phyloP scores from a whole-genome alignment of 2,113 vertebrate genomes.

The Heliornis fulica region DNA sequence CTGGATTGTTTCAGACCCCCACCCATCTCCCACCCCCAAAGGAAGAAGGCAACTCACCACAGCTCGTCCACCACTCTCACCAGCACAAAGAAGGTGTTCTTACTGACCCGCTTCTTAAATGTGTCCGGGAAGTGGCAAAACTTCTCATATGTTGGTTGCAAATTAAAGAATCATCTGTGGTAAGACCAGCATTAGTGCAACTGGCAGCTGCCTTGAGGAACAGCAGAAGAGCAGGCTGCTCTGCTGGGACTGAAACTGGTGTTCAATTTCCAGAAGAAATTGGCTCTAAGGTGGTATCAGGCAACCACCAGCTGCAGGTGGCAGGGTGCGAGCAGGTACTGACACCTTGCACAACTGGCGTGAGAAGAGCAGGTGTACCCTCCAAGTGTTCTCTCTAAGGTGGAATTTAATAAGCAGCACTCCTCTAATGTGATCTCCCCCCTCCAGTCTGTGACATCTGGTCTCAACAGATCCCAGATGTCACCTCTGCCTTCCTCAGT shows the following conservation, averaged over 20 bases:
- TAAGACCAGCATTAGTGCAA: neutral
- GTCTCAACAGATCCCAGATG: neutral
- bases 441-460: neutral
- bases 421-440: neutral
- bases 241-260: neutral
- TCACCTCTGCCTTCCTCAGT: neutral
- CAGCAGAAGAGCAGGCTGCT: accelerated
- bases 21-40: neutral
- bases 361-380: neutral
- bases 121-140: slow-evolving; percentile 96
- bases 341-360: accelerated
- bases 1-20: neutral
- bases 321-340: neutral
- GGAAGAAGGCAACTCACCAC: slow-evolving; percentile 81
- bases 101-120: slow-evolving; percentile 97
- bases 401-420: neutral
- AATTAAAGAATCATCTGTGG: slow-evolving; percentile 78
- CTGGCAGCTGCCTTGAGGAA: neutral
- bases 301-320: neutral
- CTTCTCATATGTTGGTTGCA: slow-evolving; percentile 85
- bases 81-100: slow-evolving; percentile 98
- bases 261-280: neutral
- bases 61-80: slow-evolving; percentile 96
- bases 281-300: neutral
- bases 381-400: neutral